Conservation (phyloP, 2,888 invertebrate genomes). For the Acanthosepion pharaonis region DNA sequence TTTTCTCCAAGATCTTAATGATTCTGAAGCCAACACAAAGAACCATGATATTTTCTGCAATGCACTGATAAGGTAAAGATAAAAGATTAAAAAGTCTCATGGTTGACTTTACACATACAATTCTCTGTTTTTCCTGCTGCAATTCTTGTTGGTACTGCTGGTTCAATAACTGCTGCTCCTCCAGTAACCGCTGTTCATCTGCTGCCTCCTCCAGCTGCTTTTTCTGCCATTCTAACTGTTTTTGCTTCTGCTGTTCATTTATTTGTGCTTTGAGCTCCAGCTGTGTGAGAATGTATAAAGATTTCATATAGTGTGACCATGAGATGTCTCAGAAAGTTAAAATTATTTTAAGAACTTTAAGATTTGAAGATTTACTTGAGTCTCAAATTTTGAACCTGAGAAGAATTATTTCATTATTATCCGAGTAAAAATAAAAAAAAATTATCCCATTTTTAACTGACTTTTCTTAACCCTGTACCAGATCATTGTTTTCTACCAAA, state of each 20-base stretch:
- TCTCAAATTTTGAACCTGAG: too few relatives aligned
- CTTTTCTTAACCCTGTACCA: too few relatives aligned
- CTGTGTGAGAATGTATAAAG: conserved; percentile 52
- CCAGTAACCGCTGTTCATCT: conserved; percentile 84
- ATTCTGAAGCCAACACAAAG: background rate
- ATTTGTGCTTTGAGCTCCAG: conserved; percentile 77
- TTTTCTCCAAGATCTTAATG: background rate
- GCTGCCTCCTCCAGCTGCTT: conserved; percentile 85
- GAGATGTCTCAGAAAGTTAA: background rate
- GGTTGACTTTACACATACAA: conserved; percentile 57
- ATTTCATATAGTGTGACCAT: background rate
- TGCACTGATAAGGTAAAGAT: background rate
- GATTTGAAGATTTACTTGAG: too few relatives aligned
- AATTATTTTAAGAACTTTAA: background rate
- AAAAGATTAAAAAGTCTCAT: background rate
- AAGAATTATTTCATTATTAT: too few relatives aligned
- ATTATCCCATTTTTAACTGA: too few relatives aligned
- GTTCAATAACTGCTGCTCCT: conserved; percentile 83
- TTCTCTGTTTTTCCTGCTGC: conserved; percentile 71
- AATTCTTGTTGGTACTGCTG: conserved; percentile 84
- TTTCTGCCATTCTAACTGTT: conserved; percentile 85
- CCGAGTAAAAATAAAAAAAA: too few relatives aligned
- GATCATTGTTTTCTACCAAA: too few relatives aligned
- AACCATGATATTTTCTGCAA: background rate
- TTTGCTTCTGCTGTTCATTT: conserved; percentile 85